Percentiles rank a stretch among this genome's conserved stretches.
Conservation (phyloP, 2,888 invertebrate genomes). For the Abscondita cerata region DNA sequence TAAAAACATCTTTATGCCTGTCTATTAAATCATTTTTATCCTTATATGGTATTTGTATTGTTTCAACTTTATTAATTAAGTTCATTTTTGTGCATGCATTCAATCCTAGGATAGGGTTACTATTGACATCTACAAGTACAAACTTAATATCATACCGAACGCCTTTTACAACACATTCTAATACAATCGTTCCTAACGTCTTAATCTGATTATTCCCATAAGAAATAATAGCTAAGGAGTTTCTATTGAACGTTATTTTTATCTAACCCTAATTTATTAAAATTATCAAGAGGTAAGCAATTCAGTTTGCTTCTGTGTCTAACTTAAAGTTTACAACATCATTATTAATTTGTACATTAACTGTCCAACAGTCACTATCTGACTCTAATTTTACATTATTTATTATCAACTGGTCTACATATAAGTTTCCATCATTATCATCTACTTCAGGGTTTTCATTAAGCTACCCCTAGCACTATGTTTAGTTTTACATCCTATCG, state of each 20-base stretch:
- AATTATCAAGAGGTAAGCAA: conserved; percentile 20
- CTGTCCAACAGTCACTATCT: conserved; percentile 21
- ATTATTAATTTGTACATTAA: conserved; percentile 23
- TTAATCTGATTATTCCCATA: no score
- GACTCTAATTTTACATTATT: conserved; percentile 1
- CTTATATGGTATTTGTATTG: neutral
- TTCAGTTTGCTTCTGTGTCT: conserved; percentile 32
- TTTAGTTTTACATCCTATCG: conserved; percentile 25
- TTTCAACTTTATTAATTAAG: neutral
- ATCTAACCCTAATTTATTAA: conserved; percentile 14
- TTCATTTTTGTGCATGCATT: conserved; percentile 5
- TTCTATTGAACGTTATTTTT: conserved; percentile 2
- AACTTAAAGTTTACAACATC: conserved; percentile 16
- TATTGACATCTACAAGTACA: conserved; percentile 3
- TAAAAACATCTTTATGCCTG: neutral
- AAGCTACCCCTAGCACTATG: neutral
- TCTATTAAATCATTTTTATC: neutral
- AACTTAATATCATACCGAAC: neutral
- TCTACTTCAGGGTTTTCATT: neutral
- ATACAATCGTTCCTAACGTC: no score
- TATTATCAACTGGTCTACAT: neutral
- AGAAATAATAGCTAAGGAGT: neutral
- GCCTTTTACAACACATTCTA: no score
- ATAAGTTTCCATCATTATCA: conserved; percentile 5
- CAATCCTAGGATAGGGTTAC: conserved; percentile 1